Percentiles rank a stretch among this genome's conserved stretches.
phyloP scores from a whole-genome alignment of 2,113 vertebrate genomes.

The Dascyllus trimaculatus region DNA sequence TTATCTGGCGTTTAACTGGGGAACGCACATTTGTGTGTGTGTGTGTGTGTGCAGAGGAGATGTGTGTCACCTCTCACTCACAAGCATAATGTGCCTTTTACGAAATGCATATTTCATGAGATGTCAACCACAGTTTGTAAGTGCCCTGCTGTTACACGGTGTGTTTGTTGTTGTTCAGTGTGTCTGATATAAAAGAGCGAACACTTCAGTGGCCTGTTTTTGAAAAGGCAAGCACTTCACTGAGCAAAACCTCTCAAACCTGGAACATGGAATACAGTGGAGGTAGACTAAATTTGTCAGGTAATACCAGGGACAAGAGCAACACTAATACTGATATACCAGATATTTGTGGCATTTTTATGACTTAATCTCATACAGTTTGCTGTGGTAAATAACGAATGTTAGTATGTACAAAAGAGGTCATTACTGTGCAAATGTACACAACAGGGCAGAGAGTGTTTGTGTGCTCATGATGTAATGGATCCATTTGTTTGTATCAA shows the following conservation, averaged over 20 bases:
- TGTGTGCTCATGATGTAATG: not conserved
- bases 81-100: constrained; percentile 33
- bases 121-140: constrained; percentile 27
- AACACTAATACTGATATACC: not conserved
- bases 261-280: not conserved
- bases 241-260: not conserved
- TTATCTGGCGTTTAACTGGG: not conserved
- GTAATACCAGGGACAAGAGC: not conserved
- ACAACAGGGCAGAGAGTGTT: too few relatives aligned
- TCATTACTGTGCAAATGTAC: too few relatives aligned
- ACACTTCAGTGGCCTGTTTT: not conserved
- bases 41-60: not conserved
- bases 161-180: constrained; percentile 8
- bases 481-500: not conserved
- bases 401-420: too few relatives aligned
- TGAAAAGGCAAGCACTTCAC: not conserved
- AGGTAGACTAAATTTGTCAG: not conserved
- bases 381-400: not conserved
- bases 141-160: not conserved
- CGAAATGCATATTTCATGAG: constrained; percentile 55
- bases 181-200: not conserved
- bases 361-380: not conserved
- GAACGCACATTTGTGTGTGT: not conserved
- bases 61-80: constrained; percentile 16
- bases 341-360: not conserved